A percentile compares a stretch with the other conserved stretches of the same genome.
Conservation (phyloP, 2,888 invertebrate genomes). For the Frankliniella fusca region DNA sequence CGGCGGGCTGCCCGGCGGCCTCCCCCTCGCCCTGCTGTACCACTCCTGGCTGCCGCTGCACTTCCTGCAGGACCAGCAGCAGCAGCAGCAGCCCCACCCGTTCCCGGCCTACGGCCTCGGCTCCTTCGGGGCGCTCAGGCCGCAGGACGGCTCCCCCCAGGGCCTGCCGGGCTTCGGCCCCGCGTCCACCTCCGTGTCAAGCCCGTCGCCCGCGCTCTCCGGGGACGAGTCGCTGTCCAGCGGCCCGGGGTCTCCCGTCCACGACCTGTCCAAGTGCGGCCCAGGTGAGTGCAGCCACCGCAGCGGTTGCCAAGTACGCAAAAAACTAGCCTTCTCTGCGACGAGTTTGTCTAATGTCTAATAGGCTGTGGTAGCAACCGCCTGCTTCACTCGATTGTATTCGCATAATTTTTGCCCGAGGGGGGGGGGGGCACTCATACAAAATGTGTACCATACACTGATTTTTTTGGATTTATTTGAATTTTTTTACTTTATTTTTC, state of each 20-base stretch:
- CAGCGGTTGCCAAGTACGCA: background rate
- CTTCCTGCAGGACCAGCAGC: background rate
- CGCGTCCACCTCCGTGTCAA: background rate
- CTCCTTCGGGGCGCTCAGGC: background rate
- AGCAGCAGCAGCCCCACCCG: background rate
- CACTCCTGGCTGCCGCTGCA: constrained; percentile 18
- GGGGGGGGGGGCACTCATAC: too few species aligned
- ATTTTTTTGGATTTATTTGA: too few species aligned
- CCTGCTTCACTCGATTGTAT: too few species aligned
- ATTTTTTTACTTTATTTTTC: too few species aligned
- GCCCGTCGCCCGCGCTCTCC: constrained; percentile 1
- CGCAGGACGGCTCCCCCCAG: background rate
- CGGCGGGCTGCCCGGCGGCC: background rate
- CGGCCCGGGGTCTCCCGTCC: background rate
- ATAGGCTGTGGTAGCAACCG: background rate
- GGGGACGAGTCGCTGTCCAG: constrained; percentile 10
- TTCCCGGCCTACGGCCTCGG: background rate
- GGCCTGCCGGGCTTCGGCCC: background rate
- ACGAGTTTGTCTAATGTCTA: background rate
- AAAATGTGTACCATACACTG: too few species aligned
- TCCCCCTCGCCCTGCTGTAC: constrained; percentile 5
- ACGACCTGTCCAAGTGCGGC: background rate
- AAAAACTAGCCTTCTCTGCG: background rate
- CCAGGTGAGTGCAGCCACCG: background rate
- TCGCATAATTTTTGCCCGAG: too few species aligned